Conservation (phyloP, 2,797 vertebrate species). For the Peromyscus attwateri region DNA sequence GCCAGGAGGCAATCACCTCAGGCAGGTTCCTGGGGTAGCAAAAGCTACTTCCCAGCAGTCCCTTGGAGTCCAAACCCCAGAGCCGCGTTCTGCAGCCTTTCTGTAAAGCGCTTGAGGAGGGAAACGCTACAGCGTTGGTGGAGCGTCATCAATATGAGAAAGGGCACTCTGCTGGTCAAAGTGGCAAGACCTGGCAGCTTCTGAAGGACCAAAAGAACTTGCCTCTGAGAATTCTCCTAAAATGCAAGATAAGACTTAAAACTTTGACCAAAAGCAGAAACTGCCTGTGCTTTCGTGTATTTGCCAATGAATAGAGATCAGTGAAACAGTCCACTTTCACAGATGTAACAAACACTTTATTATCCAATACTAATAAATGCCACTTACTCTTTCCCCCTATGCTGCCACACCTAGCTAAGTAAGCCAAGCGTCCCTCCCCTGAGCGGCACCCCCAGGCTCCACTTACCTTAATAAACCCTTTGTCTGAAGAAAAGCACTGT, state of each 20-base stretch:
- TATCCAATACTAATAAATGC: neutral
- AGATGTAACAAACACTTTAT: conserved; percentile 7
- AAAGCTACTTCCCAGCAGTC: neutral
- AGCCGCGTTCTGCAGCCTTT: neutral
- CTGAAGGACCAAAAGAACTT: neutral
- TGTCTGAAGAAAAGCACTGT: conserved; percentile 14
- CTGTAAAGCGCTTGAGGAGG: neutral
- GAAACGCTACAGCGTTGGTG: neutral
- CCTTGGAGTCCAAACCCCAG: neutral
- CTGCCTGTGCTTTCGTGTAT: neutral
- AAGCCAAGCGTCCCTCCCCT: neutral
- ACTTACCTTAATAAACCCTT: neutral
- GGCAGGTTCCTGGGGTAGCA: neutral
- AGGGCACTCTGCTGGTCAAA: neutral
- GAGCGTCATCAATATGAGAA: neutral
- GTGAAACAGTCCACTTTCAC: neutral
- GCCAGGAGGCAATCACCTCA: neutral
- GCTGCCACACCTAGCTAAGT: neutral
- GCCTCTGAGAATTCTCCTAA: neutral
- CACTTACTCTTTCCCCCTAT: neutral
- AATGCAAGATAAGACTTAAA: neutral
- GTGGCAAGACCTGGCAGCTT: neutral
- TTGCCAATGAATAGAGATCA: neutral
- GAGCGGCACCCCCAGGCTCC: neutral
- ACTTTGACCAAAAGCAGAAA: neutral